These are phyloP conservation scores for Piliocolobus tephrosceles DNA, from an alignment of 2,113 vertebrate genomes.

Conservation along the genomic window DNA sequence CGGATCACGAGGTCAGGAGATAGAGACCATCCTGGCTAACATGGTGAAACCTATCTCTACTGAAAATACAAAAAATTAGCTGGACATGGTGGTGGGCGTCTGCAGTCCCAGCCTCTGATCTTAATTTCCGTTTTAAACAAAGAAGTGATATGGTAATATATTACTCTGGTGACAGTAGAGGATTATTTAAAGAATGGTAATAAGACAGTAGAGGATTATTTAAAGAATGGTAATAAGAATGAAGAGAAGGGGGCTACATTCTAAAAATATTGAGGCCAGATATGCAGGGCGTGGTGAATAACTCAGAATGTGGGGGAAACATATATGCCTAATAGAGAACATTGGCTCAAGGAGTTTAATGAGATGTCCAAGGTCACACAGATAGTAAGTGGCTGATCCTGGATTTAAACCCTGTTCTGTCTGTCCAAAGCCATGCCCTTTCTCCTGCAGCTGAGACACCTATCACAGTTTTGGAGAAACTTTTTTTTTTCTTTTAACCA, in stretches of 20 bases:
- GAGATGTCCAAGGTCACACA: too few species aligned
- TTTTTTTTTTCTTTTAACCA: background rate
- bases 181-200: background rate
- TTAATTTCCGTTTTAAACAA: slow-evolving; percentile 1
- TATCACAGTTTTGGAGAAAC: background rate
- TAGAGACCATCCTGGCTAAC: too few species aligned
- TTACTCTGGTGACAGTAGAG: background rate
- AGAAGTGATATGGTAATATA: background rate
- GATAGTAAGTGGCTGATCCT: too few species aligned
- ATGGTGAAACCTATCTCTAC: too few species aligned
- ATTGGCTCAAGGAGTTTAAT: too few species aligned
- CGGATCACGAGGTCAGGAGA: too few species aligned
- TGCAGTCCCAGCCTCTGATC: background rate
- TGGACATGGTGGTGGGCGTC: too few species aligned
- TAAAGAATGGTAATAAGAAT: background rate
- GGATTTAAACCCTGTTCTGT: background rate
- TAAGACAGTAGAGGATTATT: background rate
- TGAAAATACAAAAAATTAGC: too few species aligned
- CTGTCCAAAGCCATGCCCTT: background rate
- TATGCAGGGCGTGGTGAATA: background rate
- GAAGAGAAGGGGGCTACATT: background rate
- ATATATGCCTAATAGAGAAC: background rate
- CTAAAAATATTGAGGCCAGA: background rate
- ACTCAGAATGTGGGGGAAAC: background rate
- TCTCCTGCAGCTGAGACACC: background rate